These are phyloP conservation scores for Semnopithecus entellus DNA, from an alignment of 2,113 vertebrate genomes.

Conservation along the genomic window DNA sequence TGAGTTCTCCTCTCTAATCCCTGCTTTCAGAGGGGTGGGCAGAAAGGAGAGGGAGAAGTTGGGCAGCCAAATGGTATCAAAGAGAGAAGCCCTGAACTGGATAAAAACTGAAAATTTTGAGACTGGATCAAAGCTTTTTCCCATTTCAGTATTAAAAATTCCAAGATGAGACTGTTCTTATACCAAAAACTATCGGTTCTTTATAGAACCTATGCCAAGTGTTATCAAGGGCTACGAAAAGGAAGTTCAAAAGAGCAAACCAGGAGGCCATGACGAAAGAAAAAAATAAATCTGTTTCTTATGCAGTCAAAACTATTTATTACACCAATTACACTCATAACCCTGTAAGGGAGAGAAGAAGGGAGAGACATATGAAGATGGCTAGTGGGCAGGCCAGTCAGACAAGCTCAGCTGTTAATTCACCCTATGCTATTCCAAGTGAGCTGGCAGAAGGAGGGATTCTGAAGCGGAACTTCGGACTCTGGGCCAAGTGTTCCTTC, in stretches of 20 bases:
- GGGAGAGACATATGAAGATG: background rate
- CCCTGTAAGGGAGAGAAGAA: too few species aligned
- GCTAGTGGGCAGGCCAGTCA: background rate
- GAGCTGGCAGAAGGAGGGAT: background rate
- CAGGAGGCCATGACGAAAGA: background rate
- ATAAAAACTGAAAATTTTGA: background rate
- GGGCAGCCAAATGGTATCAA: background rate
- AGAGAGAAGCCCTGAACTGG: background rate
- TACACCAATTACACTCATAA: background rate
- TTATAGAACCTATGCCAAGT: background rate
- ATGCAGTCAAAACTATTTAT: background rate
- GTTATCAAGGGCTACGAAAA: background rate
- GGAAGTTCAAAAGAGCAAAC: background rate
- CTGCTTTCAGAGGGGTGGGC: background rate
- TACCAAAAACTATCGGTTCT: background rate
- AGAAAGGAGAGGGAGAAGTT: background rate
- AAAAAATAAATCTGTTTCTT: background rate
- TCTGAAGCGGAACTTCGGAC: background rate
- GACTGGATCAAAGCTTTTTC: background rate
- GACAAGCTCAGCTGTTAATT: background rate
- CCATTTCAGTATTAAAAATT: background rate
- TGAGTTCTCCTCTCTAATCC: background rate
- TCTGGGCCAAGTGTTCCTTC: background rate
- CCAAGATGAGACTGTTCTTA: background rate
- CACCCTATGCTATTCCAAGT: background rate